These are phyloP conservation scores for Diachrysia chrysitis DNA, from an alignment of 2,888 invertebrate species.

Conservation along the genomic window DNA sequence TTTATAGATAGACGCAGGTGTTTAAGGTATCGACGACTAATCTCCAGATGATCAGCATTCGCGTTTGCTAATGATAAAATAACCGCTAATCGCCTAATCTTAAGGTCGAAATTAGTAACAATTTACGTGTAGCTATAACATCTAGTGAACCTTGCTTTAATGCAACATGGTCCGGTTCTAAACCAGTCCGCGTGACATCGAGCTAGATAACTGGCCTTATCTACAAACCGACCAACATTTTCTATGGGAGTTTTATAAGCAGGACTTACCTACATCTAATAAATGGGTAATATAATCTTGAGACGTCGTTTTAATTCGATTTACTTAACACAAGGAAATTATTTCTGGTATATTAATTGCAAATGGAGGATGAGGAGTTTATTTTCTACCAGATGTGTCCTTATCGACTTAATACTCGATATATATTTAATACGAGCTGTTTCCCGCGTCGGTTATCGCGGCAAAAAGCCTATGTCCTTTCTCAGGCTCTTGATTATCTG, in stretches of 20 bases:
- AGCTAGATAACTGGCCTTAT: constrained; percentile 52
- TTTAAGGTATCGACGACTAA: neutral
- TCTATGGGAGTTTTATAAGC: constrained; percentile 21
- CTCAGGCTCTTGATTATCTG: too few species aligned
- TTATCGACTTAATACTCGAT: too few species aligned
- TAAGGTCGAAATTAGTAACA: constrained; percentile 3
- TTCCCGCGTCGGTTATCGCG: too few species aligned
- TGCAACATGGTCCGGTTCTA: constrained; percentile 55
- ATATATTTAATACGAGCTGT: too few species aligned
- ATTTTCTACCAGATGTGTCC: too few species aligned
- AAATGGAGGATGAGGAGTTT: neutral
- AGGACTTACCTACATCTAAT: constrained; percentile 17
- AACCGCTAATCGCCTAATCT: neutral
- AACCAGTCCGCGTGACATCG: constrained; percentile 57
- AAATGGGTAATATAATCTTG: constrained; percentile 31
- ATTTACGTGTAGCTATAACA: constrained; percentile 27
- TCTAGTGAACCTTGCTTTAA: constrained; percentile 55
- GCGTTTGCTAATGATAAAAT: neutral
- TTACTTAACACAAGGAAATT: neutral
- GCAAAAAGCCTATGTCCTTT: too few species aligned
- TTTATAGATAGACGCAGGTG: neutral
- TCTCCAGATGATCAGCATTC: neutral
- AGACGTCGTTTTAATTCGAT: constrained; percentile 6
- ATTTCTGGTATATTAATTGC: neutral
- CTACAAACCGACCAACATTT: constrained; percentile 35